A percentile compares a stretch with the other conserved stretches of the same genome.
phyloP scores from a whole-genome alignment of 2,797 vertebrate species.

The Heteromormyrus szaboi region DNA sequence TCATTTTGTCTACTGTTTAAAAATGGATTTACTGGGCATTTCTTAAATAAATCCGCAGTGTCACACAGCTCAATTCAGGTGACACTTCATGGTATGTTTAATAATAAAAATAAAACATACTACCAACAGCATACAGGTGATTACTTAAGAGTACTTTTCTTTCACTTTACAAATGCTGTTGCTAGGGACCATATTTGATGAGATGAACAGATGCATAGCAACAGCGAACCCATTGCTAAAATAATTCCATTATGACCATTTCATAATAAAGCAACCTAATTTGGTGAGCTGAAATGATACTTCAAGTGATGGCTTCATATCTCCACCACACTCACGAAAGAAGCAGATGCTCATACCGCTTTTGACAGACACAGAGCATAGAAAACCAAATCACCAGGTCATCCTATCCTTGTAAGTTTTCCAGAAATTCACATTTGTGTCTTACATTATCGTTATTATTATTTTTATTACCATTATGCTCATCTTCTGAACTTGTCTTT shows the following conservation, averaged over 20 bases:
- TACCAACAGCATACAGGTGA: constrained; percentile 4
- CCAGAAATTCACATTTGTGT: neutral
- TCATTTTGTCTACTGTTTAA: neutral
- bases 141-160: constrained; percentile 26
- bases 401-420: neutral
- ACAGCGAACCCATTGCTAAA: constrained; percentile 26
- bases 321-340: constrained; percentile 10
- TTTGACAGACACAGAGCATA: neutral
- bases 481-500: neutral
- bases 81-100: neutral
- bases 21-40: neutral
- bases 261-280: constrained; percentile 23
- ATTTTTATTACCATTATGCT: neutral
- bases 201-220: constrained; percentile 31
- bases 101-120: constrained; percentile 5
- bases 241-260: constrained; percentile 19
- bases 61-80: neutral
- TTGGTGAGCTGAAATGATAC: constrained; percentile 10
- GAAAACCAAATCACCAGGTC: neutral
- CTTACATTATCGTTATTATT: neutral
- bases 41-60: neutral
- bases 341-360: neutral
- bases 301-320: constrained; percentile 18
- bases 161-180: constrained; percentile 23
- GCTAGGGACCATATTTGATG: constrained; percentile 25